Evolutionary conservation across 2,888 invertebrate species (phyloP), one percentile per base, ranked within the genome.

Genomic region (Cephus pygmeus): DNA sequence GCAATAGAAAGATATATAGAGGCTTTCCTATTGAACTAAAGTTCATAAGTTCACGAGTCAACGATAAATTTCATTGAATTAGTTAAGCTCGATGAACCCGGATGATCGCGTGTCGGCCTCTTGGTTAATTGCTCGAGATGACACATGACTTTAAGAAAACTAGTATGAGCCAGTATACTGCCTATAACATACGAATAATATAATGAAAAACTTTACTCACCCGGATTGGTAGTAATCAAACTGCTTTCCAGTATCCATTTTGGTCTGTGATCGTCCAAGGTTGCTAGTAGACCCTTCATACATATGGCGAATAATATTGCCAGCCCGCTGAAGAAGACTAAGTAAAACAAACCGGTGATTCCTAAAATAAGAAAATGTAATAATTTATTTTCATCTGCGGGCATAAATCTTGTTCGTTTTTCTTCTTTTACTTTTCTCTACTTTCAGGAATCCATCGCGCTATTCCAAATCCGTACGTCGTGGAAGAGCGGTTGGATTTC

Each of bases 251-350:
- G 92, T 78, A 94, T 94, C 94, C 95, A 98, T 84, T 93, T 95
- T 0, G 98, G 98, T 82, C 93, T 93, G n/a, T 93, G 91, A 1
- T 93, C 91, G 82, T 95, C 94, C 80, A 98, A 88, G 0, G 96
- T 95, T 73, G 94, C 92, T 86, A 96, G 93, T 84, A 99, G 93
- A 1, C 96, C 96, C 80, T 96, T 95, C 94, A 98, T 95, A 91
- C 98, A 98, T 76, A 97, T 94, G 0, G 96, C 94, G 91, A 98
- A 98, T 88, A 99, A 92, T 11, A 96, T 94, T 30, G 96, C 96
- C 89, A 99, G 93, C 79, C 95, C 94, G 75, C 94, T 93, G 92
- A 98, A 99, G 93, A 98, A 99, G 83, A 97, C 93, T 73, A 94
- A 82, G 93, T 99, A 99, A 93, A 99, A 99, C 0, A 95, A 83